Percentiles rank a stretch among this genome's conserved stretches.
These are phyloP conservation scores for Tarsius wallacei DNA, from an alignment of 2,797 vertebrate genomes.

Conservation along the genomic window DNA sequence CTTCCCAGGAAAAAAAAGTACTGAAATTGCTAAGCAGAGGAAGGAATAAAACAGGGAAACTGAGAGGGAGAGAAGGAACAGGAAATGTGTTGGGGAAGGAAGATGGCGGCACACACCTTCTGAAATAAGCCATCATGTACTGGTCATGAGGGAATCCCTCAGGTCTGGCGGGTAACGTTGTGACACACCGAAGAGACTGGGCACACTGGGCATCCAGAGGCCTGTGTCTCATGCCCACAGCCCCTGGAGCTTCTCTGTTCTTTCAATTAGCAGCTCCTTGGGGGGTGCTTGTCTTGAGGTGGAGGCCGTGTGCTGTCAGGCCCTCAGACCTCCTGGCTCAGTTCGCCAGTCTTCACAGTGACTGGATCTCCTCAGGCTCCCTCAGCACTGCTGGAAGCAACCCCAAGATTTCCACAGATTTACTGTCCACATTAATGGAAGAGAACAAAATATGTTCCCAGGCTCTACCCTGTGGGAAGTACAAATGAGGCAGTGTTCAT, in stretches of 20 bases:
- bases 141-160: background rate
- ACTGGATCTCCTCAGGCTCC: background rate
- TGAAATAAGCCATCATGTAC: background rate
- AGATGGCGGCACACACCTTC: accelerated
- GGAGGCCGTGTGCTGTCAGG: background rate
- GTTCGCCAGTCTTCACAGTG: background rate
- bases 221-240: background rate
- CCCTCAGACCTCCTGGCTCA: background rate
- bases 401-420: background rate
- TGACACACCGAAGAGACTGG: background rate
- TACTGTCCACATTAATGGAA: background rate
- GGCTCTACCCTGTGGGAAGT: too few relatives aligned
- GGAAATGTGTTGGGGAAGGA: background rate
- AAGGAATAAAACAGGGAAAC: background rate
- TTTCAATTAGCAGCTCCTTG: background rate
- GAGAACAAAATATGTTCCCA: background rate
- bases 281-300: background rate
- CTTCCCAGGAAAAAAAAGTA: conserved; percentile 41
- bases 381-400: background rate
- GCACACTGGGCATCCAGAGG: background rate
- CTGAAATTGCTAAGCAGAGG: conserved; percentile 13
- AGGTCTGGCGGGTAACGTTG: accelerated
- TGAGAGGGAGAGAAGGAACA: background rate
- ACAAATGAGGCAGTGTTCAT: background rate
- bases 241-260: background rate